A percentile compares a stretch with the other conserved stretches of the same genome.
These are phyloP conservation scores for Nasalis larvatus DNA, from an alignment of 2,113 vertebrate genomes.

Conservation along the genomic window DNA sequence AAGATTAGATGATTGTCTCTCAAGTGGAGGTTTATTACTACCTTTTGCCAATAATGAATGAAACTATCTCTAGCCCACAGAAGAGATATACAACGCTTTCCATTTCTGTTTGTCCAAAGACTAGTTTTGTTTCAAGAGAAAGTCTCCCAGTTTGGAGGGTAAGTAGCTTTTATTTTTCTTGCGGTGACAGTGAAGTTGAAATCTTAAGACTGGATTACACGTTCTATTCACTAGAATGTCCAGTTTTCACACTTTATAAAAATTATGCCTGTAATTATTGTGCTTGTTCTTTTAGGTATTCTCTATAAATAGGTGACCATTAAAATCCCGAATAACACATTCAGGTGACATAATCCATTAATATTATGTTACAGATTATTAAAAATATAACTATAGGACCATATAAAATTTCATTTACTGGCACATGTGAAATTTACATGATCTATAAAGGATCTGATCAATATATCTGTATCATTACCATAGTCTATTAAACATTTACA, in stretches of 20 bases:
- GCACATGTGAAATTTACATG: neutral
- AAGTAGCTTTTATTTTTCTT: slow-evolving; percentile 28
- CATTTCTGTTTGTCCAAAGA: slow-evolving; percentile 48
- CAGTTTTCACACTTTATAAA: neutral
- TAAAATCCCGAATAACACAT: neutral
- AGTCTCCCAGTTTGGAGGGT: neutral
- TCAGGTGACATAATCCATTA: neutral
- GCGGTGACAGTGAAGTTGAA: neutral
- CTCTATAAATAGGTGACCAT: neutral
- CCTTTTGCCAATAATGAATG: slow-evolving; percentile 60
- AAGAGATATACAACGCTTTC: slow-evolving; percentile 33
- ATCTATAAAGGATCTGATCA: neutral
- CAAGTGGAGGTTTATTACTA: neutral
- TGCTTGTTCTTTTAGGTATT: neutral
- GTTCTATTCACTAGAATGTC: neutral
- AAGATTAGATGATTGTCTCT: neutral
- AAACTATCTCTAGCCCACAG: slow-evolving; percentile 50
- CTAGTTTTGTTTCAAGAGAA: slow-evolving; percentile 37
- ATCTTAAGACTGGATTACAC: neutral
- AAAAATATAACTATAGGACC: neutral
- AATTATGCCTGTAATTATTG: neutral
- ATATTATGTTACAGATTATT: neutral
- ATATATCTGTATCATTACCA: neutral
- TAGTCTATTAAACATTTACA: neutral
- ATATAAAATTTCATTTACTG: neutral